Base-by-base conservation (phyloP, 1,140 invertebrate genomes). In the Leptonema lineaticorne region DNA sequence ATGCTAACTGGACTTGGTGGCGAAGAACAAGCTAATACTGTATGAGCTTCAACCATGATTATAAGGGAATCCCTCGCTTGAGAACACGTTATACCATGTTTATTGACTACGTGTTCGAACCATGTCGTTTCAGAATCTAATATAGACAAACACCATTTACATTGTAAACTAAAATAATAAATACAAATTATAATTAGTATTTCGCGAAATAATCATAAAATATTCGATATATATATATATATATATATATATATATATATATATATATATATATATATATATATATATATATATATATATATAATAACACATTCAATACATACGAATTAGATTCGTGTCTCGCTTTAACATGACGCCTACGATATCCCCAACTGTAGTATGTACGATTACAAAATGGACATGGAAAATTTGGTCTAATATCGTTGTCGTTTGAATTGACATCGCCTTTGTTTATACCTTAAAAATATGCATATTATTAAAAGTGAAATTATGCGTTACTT, bases 321-420 rank as follows among this genome's bases (percentile, higher is more conserved):
- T 74, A 82, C 81, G 77, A 81, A 64, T 81, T 81, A 28, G 77
- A 82, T 7, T 83, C 80, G 76, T 88, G 86, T 60, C 84, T 80
- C 11, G 85, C 84, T 75, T 87, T 88, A 33, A 88, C 85, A 75
- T 88, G 86, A 50, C 86, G 79, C 69, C 86, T 77, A 16, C 86
- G 77, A 67, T 87, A 88, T 0, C 86, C 86, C 86, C 86, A 88
- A 50, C 85, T 87, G 58, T 86, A 85, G 77, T 88, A 88, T 0
- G 86, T 82, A 56, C 86, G 81, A 7, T 85, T 83, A 75, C 86
- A 88, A 74, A 88, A 87, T 9, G 86, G 86, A 73, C 86, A 88
- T 0, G 86, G 86, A 73, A 86, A 87, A 8, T 84, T 86, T 2
- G 83, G 84, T 73, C 41, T 18, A 9, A 41, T 41, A 41, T 41